A percentile compares a stretch with the other conserved stretches of the same genome.
Conservation (phyloP, 2,888 invertebrate genomes). For the Griposia aprilina region DNA sequence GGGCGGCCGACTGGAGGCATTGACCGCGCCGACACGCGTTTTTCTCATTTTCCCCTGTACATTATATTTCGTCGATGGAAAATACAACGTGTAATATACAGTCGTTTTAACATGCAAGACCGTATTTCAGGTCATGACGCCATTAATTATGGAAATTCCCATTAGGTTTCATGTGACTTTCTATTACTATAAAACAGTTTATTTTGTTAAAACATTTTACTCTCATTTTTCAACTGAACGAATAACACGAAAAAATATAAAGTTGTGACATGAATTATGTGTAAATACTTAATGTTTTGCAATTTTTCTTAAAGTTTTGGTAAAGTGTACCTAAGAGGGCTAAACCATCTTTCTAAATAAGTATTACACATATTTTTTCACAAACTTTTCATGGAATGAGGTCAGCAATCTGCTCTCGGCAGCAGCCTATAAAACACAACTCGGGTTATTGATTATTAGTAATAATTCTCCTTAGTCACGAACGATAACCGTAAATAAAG, state of each 20-base stretch:
- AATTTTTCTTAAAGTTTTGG: background rate
- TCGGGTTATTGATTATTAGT: conserved; percentile 35
- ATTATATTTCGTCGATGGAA: conserved; percentile 69
- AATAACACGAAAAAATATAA: background rate
- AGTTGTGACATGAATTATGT: background rate
- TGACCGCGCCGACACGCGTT: conserved; percentile 77
- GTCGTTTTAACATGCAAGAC: conserved; percentile 78
- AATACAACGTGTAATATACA: conserved; percentile 76
- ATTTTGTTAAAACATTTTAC: conserved; percentile 21
- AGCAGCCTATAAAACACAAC: conserved; percentile 31
- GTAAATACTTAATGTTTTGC: background rate
- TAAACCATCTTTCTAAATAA: background rate
- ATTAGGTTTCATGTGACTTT: conserved; percentile 38
- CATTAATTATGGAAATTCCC: conserved; percentile 56
- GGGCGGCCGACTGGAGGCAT: conserved; percentile 63
- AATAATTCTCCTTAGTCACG: conserved; percentile 47
- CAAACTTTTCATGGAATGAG: background rate
- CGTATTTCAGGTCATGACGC: conserved; percentile 75
- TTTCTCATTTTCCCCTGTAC: conserved; percentile 72
- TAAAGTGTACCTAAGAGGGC: background rate
- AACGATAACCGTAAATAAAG: conserved; percentile 56
- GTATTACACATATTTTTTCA: background rate
- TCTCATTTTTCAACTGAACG: background rate
- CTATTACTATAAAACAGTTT: conserved; percentile 11
- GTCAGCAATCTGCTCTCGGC: conserved; percentile 31